Evolutionary conservation across 92 coral and sea anemone genomes (phyloP).

Genomic region (Phenganax stokvisi): DNA sequence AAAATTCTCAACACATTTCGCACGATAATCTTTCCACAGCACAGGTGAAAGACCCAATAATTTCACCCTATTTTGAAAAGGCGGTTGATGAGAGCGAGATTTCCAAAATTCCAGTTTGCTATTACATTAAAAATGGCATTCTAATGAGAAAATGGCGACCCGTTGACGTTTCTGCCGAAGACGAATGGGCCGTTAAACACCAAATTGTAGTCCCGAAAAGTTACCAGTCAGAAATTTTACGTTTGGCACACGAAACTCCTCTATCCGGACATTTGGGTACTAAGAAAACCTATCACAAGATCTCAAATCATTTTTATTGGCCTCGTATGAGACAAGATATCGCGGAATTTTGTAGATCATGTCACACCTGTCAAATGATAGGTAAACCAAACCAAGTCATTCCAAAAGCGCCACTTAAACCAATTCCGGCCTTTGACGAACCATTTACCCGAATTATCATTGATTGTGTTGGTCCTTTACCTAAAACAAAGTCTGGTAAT

Average conservation of each 20-base stretch:
- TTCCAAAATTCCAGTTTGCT: slow-evolving; percentile 43
- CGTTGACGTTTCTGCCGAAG: slow-evolving; percentile 47
- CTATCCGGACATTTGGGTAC: slow-evolving; percentile 53
- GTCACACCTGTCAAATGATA: slow-evolving; percentile 47
- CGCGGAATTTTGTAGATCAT: slow-evolving; percentile 44
- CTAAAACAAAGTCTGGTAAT: slow-evolving; percentile 49
- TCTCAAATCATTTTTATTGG: slow-evolving; percentile 49
- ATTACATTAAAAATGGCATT: slow-evolving; percentile 41
- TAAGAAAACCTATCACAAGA: slow-evolving; percentile 49
- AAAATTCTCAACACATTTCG: slow-evolving; percentile 5
- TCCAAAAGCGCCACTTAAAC: slow-evolving; percentile 52
- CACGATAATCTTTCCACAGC: slow-evolving; percentile 41
- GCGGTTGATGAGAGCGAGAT: slow-evolving; percentile 45
- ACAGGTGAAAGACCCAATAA: slow-evolving; percentile 47
- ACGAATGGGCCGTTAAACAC: slow-evolving; percentile 47
- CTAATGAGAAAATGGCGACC: slow-evolving; percentile 53
- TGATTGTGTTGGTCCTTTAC: slow-evolving; percentile 52
- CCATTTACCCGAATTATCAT: slow-evolving; percentile 47
- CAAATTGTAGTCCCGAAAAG: slow-evolving; percentile 46
- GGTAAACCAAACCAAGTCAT: slow-evolving; percentile 46
- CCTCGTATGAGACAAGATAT: slow-evolving; percentile 42
- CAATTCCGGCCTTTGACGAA: slow-evolving; percentile 50
- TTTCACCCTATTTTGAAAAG: slow-evolving; percentile 32
- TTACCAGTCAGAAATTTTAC: slow-evolving; percentile 35
- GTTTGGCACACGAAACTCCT: slow-evolving; percentile 53